Evolutionary conservation across 2,797 vertebrate genomes (phyloP).

Genomic region (Dendrocincla fuliginosa): DNA sequence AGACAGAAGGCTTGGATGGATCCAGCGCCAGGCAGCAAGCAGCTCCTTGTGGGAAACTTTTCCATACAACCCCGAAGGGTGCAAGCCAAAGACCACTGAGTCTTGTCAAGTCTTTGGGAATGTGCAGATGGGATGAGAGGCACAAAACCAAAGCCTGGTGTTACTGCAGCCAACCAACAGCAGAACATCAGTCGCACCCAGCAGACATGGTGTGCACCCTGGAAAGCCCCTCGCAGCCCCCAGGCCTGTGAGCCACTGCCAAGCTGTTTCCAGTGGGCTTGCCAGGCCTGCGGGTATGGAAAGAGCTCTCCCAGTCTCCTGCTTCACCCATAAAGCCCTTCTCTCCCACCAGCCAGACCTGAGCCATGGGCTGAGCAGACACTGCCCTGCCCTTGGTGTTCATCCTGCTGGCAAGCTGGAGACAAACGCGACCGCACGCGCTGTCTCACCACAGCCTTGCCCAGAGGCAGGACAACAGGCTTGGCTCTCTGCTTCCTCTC

Average conservation of each 20-base stretch:
- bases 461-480: background rate
- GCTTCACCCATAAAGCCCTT: accelerated
- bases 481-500: background rate
- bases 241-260: accelerated
- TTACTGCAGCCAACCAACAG: background rate
- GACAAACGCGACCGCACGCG: accelerated
- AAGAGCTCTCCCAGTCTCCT: background rate
- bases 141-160: background rate
- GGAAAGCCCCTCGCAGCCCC: background rate
- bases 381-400: accelerated
- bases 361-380: background rate
- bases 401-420: background rate
- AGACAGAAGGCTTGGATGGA: accelerated
- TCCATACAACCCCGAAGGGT: background rate
- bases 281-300: background rate
- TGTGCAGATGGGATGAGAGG: background rate
- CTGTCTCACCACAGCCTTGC: background rate
- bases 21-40: background rate
- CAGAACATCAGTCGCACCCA: background rate
- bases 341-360: background rate
- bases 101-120: background rate
- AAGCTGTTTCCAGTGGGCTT: background rate
- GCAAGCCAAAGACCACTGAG: background rate
- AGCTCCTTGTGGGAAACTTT: background rate
- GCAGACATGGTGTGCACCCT: background rate